phyloP scores from a whole-genome alignment of 2,797 vertebrate genomes.

The Semotilus atromaculatus region DNA sequence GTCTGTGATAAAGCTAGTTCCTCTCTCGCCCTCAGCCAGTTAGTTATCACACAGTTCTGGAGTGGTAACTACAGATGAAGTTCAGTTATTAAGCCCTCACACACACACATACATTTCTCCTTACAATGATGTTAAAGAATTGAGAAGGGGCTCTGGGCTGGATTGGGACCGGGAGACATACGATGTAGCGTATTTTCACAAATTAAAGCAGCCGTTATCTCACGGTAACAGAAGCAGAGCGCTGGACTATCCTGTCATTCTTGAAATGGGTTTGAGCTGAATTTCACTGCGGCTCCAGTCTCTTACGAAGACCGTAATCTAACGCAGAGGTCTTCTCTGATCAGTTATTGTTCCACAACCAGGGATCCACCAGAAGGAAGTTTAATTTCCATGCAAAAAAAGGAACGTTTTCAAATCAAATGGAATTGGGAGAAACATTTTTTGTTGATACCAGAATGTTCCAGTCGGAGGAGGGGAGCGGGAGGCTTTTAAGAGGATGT shows the following conservation, averaged over 20 bases:
- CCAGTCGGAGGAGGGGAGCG: background rate
- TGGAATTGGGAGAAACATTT: constrained; percentile 57
- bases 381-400: constrained; percentile 37
- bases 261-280: constrained; percentile 78
- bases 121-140: constrained; percentile 51
- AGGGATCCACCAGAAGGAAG: constrained; percentile 43
- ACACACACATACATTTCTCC: constrained; percentile 62
- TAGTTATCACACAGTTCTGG: constrained; percentile 74
- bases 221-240: constrained; percentile 81
- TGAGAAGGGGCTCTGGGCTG: constrained; percentile 47
- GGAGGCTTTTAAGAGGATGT: constrained; percentile 3
- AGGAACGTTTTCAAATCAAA: constrained; percentile 18
- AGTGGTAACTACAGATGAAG: constrained; percentile 64
- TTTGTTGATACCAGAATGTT: constrained; percentile 48
- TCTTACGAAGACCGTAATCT: constrained; percentile 79
- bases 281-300: constrained; percentile 75
- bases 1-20: constrained; percentile 60
- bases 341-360: constrained; percentile 57
- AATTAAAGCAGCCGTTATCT: constrained; percentile 81
- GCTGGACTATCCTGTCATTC: constrained; percentile 79
- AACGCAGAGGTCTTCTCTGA: constrained; percentile 59
- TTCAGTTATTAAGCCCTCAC: constrained; percentile 70
- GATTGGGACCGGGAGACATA: constrained; percentile 41
- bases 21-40: constrained; percentile 58
- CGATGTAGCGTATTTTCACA: constrained; percentile 67